Conservation (phyloP, 2,113 vertebrate species). For the Caracal caracal region DNA sequence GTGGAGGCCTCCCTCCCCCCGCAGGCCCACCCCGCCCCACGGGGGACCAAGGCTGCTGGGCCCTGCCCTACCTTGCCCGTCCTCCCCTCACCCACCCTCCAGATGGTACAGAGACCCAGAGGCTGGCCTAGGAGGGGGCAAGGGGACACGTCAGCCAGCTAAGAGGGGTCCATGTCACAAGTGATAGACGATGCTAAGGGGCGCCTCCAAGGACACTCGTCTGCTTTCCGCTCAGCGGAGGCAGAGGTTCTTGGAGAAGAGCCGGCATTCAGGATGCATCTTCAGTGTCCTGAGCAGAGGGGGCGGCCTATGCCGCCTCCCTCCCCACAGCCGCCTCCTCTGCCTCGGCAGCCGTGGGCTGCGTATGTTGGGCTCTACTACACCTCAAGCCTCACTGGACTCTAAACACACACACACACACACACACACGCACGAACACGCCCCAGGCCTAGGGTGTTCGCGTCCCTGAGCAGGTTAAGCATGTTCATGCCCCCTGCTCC, state of each 20-base stretch:
- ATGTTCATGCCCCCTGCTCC: neutral
- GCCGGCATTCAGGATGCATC: neutral
- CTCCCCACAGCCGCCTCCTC: neutral
- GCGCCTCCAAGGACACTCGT: neutral
- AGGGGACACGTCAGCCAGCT: neutral
- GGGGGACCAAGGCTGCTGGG: neutral
- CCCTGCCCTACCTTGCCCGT: neutral
- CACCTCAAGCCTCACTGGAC: neutral
- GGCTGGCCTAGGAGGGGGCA: neutral
- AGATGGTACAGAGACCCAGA: neutral
- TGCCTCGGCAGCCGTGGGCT: neutral
- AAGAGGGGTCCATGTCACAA: neutral
- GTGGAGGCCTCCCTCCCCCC: neutral
- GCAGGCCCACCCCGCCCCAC: neutral
- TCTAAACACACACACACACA: neutral
- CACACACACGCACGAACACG: fast-evolving
- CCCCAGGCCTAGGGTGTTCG: neutral
- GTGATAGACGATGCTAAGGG: neutral
- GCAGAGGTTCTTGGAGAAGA: neutral
- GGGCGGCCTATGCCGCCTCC: neutral
- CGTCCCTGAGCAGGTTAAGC: neutral
- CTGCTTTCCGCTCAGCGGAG: neutral
- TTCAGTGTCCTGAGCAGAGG: neutral
- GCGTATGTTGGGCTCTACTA: neutral
- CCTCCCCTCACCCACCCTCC: neutral